phyloP scores from a whole-genome alignment of 2,113 vertebrate species.

The Aphelocoma coerulescens region DNA sequence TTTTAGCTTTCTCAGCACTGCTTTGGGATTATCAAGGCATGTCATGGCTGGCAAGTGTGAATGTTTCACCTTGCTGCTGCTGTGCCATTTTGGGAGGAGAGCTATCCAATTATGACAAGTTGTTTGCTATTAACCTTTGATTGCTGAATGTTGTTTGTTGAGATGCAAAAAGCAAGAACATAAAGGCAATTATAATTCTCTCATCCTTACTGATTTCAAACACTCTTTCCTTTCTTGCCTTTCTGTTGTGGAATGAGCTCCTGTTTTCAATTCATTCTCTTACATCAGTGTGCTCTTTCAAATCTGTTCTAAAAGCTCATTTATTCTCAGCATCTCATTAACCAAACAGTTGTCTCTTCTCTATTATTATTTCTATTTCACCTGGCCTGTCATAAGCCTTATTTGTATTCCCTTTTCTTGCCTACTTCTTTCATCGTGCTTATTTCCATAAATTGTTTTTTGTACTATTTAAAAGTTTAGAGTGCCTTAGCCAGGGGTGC shows the following conservation, averaged over 20 bases:
- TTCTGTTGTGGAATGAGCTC: neutral
- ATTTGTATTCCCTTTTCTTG: neutral
- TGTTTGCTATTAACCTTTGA: constrained; percentile 48
- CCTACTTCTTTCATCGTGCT: neutral
- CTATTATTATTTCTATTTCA: constrained; percentile 3
- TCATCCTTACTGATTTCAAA: constrained; percentile 35
- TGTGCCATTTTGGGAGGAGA: constrained; percentile 25
- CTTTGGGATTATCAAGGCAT: constrained; percentile 22
- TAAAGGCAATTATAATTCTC: constrained; percentile 44
- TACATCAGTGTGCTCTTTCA: constrained; percentile 19
- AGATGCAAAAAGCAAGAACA: constrained; percentile 29
- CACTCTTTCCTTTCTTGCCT: neutral
- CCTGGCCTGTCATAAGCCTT: neutral
- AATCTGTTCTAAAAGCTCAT: constrained; percentile 10
- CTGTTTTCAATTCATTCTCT: constrained; percentile 10
- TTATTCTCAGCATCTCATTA: constrained; percentile 25
- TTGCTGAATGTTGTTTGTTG: constrained; percentile 8
- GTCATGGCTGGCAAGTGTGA: neutral
- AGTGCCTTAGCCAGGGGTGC: neutral
- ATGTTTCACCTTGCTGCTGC: neutral
- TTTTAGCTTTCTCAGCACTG: neutral
- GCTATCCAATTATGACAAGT: constrained; percentile 30
- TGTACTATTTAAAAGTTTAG: neutral
- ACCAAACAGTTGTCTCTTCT: neutral
- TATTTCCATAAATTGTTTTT: neutral